Evolutionary conservation across 2,888 invertebrate species (phyloP).

Genomic region (Morpho deidamia): DNA sequence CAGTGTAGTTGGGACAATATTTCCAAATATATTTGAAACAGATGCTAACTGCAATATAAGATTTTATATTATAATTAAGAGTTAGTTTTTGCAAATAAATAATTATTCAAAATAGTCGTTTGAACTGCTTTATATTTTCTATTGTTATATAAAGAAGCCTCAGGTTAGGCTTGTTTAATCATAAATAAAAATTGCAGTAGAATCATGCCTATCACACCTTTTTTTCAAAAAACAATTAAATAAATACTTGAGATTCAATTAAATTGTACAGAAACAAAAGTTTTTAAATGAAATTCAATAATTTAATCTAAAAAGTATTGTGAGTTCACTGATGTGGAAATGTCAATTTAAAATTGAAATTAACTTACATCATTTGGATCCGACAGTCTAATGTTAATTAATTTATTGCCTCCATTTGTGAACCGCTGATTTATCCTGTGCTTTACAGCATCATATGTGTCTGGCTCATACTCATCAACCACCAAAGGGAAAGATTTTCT

Average conservation of each 20-base stretch:
- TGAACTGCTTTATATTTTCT: no score
- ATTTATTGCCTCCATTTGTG: constrained; percentile 77
- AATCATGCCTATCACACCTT: no score
- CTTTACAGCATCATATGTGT: constrained; percentile 77
- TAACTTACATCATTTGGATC: constrained; percentile 80
- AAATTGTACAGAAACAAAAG: no score
- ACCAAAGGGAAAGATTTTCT: constrained; percentile 76
- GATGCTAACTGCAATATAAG: constrained; percentile 52
- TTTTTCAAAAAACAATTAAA: no score
- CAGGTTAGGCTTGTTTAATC: no score
- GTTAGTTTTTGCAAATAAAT: not conserved
- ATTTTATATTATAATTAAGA: not conserved
- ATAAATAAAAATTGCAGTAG: no score
- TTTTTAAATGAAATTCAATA: no score
- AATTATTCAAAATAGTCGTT: no score
- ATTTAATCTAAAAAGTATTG: no score
- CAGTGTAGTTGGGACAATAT: constrained; percentile 43
- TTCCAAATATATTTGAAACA: constrained; percentile 56
- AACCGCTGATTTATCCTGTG: constrained; percentile 80
- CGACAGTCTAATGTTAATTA: constrained; percentile 81
- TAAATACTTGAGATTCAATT: no score
- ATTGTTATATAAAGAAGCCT: no score
- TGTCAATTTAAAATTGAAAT: not conserved
- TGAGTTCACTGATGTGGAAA: no score
- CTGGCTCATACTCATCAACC: constrained; percentile 81